Percentiles rank a stretch among this genome's conserved stretches.
These are phyloP conservation scores for Brachynemurus nebulosus DNA, from an alignment of 2,888 invertebrate species.

Conservation along the genomic window DNA sequence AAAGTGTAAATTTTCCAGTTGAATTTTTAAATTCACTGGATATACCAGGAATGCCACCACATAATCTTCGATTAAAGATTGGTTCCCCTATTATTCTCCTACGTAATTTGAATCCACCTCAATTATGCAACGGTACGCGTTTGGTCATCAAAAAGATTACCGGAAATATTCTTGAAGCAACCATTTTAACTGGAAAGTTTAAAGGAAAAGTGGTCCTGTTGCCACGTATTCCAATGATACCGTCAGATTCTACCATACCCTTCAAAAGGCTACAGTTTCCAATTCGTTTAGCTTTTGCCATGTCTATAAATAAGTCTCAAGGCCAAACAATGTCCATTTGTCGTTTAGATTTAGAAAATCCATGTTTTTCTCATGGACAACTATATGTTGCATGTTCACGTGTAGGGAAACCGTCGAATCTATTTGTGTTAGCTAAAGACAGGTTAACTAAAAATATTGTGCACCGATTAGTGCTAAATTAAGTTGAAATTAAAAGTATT, in stretches of 20 bases:
- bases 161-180: too few species aligned
- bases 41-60: slow-evolving; percentile 13
- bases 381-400: slow-evolving; percentile 14
- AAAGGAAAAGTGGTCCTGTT: slow-evolving; percentile 14
- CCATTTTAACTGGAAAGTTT: slow-evolving; percentile 13
- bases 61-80: slow-evolving; percentile 14
- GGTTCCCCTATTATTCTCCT: slow-evolving; percentile 14
- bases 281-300: slow-evolving; percentile 8
- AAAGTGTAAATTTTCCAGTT: slow-evolving; percentile 15
- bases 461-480: too few species aligned
- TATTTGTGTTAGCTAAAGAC: too few species aligned
- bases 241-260: slow-evolving; percentile 15
- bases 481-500: too few species aligned
- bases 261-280: slow-evolving; percentile 16
- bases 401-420: too few species aligned
- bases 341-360: slow-evolving; percentile 14
- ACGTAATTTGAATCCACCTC: slow-evolving; percentile 15
- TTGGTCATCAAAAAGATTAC: too few species aligned
- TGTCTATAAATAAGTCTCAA: too few species aligned
- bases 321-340: slow-evolving; percentile 14
- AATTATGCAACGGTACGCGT: slow-evolving; percentile 18
- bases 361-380: slow-evolving; percentile 14
- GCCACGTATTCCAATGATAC: slow-evolving; percentile 15
- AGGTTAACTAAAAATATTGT: too few species aligned
- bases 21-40: slow-evolving; percentile 17